Evolutionary conservation across 2,888 invertebrate genomes (phyloP).

Genomic region (Tetranychus piercei): DNA sequence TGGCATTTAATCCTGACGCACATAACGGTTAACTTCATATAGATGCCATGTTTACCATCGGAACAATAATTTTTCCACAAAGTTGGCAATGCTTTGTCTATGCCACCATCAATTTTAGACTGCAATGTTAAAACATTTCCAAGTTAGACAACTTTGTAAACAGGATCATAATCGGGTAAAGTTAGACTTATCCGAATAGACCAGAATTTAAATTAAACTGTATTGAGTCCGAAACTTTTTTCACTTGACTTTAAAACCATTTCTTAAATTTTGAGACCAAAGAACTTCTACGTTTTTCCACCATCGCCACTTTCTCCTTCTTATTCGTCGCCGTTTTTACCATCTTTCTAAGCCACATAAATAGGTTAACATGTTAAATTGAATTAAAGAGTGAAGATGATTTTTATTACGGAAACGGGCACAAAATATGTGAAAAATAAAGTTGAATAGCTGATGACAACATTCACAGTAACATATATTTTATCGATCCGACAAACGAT

Average conservation of each 20-base stretch:
- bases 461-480: no score
- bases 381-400: not conserved
- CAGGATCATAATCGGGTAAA: conserved; percentile 83
- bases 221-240: conserved; percentile 2
- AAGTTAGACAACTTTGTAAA: conserved; percentile 85
- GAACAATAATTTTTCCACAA: conserved; percentile 92
- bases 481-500: no score
- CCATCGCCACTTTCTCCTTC: not conserved
- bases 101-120: conserved; percentile 95
- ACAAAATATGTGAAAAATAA: not conserved
- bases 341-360: not conserved
- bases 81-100: conserved; percentile 84
- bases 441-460: no score
- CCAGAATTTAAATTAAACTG: conserved; percentile 25
- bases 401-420: not conserved
- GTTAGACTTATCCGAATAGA: conserved; percentile 40
- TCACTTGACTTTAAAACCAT: not conserved
- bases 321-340: not conserved
- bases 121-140: conserved; percentile 96
- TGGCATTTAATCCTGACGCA: conserved; percentile 83
- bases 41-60: conserved; percentile 70
- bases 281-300: not conserved
- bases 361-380: not conserved
- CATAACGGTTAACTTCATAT: conserved; percentile 86
- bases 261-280: not conserved